These are phyloP conservation scores for Caenorhabditis angaria DNA, from an alignment of 2,888 invertebrate genomes.

Conservation along the genomic window DNA sequence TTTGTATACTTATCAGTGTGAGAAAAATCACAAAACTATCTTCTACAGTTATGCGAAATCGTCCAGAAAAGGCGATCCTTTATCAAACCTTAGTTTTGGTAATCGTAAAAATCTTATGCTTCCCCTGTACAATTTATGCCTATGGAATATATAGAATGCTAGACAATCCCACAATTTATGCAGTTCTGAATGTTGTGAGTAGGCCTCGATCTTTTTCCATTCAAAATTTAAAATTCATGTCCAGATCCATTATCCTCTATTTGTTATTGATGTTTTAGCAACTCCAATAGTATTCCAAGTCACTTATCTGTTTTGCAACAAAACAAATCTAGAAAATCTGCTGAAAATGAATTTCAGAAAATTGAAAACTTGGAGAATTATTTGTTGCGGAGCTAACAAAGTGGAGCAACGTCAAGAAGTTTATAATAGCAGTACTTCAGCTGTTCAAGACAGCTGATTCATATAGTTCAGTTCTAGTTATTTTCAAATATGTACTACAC, in stretches of 20 bases:
- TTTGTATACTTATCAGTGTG: not conserved
- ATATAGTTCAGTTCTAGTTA: not conserved
- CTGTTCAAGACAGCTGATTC: slow-evolving; percentile 34
- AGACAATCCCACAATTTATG: too few species aligned
- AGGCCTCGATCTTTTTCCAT: too few species aligned
- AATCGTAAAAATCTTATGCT: too few species aligned
- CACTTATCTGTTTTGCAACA: not conserved
- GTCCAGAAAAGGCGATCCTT: too few species aligned
- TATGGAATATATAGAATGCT: too few species aligned
- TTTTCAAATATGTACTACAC: too few species aligned
- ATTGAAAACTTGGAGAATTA: not conserved
- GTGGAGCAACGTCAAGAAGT: too few species aligned
- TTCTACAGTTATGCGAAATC: not conserved
- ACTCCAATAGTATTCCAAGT: not conserved
- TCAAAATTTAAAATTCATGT: not conserved
- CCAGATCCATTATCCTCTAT: not conserved
- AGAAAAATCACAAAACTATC: not conserved
- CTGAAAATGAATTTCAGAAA: not conserved
- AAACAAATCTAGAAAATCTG: not conserved
- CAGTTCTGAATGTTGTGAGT: too few species aligned
- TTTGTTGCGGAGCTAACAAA: not conserved
- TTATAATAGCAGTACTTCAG: too few species aligned
- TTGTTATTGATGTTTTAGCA: not conserved
- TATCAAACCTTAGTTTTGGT: too few species aligned
- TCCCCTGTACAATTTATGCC: too few species aligned